These are phyloP conservation scores for Sebastes itinus DNA, from an alignment of 2,797 vertebrate genomes.

Conservation along the genomic window DNA sequence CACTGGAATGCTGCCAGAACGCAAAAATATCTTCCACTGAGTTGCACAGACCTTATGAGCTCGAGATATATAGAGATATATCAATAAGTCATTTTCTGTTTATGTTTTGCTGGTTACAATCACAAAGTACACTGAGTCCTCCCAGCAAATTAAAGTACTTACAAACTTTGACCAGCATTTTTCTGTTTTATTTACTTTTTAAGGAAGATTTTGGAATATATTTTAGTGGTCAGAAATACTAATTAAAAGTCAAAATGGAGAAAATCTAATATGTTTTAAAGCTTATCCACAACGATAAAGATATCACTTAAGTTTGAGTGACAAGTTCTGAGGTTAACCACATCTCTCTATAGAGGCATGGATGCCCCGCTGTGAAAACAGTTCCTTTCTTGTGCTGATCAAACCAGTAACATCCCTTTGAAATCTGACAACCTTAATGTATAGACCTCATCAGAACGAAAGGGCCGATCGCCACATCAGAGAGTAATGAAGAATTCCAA, in stretches of 20 bases:
- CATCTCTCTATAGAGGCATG: background rate
- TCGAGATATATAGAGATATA: too few species aligned
- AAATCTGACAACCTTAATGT: conserved; percentile 52
- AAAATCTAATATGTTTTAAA: background rate
- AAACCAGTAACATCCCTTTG: conserved; percentile 40
- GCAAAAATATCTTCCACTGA: background rate
- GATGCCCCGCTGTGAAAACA: conserved; percentile 23
- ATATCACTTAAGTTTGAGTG: background rate
- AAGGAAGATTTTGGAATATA: background rate
- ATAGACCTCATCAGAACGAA: conserved; percentile 1
- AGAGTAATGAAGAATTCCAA: conserved; percentile 36
- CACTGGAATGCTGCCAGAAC: background rate
- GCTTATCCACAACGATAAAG: background rate
- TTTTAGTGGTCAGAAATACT: background rate
- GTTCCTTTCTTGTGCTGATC: conserved; percentile 40
- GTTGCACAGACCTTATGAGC: background rate
- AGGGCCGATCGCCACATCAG: conserved; percentile 43
- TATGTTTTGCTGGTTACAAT: background rate
- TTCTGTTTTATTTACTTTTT: background rate
- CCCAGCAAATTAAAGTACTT: background rate
- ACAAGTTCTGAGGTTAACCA: background rate
- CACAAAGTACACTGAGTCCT: background rate
- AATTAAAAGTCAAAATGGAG: background rate
- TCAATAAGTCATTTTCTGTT: background rate
- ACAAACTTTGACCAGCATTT: background rate